Percentiles rank a stretch among this genome's conserved stretches.
Evolutionary conservation across 2,888 invertebrate species (phyloP).

Genomic region (Megalurothrips usitatus): DNA sequence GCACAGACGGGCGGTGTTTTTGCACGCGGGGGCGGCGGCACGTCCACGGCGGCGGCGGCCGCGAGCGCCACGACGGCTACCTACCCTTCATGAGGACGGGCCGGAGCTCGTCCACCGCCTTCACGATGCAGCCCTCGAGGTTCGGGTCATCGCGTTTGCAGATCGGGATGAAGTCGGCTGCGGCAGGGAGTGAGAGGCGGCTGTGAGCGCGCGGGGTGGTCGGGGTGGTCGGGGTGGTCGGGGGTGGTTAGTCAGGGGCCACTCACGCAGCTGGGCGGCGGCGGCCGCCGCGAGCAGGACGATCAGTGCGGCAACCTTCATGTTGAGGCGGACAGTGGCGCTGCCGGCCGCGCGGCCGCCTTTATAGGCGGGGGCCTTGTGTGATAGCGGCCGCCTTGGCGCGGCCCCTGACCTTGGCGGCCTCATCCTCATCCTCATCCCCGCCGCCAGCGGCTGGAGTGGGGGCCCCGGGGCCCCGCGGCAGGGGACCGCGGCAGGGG

Average conservation of each 20-base stretch:
- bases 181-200: neutral
- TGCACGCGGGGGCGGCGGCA: neutral
- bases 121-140: constrained; percentile 8
- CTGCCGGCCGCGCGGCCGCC: neutral
- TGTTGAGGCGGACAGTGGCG: neutral
- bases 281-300: neutral
- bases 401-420: neutral
- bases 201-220: neutral
- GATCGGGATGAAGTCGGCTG: neutral
- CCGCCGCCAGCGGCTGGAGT: too few species aligned
- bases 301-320: neutral
- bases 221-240: neutral
- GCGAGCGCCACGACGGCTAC: neutral
- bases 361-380: neutral
- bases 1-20: neutral
- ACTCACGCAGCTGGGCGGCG: constrained; percentile 15
- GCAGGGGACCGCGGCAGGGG: too few species aligned
- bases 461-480: too few species aligned
- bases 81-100: neutral
- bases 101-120: constrained; percentile 5
- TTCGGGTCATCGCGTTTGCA: neutral
- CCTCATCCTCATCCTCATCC: too few species aligned
- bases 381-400: neutral
- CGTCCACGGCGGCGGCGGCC: neutral
- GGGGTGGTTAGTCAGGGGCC: neutral